Evolutionary conservation across 2,888 invertebrate genomes (phyloP), one percentile per base, ranked within the genome.

Genomic region (Eumacrocentrus americanus): DNA sequence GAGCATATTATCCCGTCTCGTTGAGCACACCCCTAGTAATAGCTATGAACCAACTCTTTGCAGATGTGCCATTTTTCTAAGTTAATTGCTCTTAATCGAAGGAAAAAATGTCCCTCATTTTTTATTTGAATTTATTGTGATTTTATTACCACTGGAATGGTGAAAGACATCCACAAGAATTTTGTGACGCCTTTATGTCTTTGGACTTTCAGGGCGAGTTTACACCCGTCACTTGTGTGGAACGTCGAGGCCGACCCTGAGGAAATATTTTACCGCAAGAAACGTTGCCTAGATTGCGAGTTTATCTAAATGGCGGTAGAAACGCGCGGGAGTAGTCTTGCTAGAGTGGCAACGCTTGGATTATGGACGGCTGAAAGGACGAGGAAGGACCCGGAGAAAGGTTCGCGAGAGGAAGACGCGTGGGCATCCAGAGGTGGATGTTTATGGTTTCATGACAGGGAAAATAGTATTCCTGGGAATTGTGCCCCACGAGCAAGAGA

Each of bases 251-350:
- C 64, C 66, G 69, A 72, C 73, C 71, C 64, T 68, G 62, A 68
- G 70, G 72, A 70, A 75, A 77, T 77, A 76, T 77, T 74, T 75
- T 74, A 74, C 69, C 66, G 70, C 70, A 71, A 70, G 70, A 75
- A 75, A 72, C 70, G 73, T 71, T 69, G 69, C 72, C 73, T 74
- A 78, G 76, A 78, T 78, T 77, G 76, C 76, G 75, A 77, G 77
- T 77, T 78, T 77, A 78, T 78, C 78, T 77, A 78, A 77, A 77
- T 75, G 75, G 75, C 69, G 67, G 70, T 70, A 75, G 74, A 71
- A 74, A 74, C 67, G 71, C 69, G 68, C 69, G 64, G n/a, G n/a
- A n/a, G 29, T 29, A 71, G 68, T 67, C 61, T 62, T 69, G 70
- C 65, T 67, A 70, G 70, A 69, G 68, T 66, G 67, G 67, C 64